Conservation (phyloP, 2,888 invertebrate species). For the Tenthredo notha region DNA sequence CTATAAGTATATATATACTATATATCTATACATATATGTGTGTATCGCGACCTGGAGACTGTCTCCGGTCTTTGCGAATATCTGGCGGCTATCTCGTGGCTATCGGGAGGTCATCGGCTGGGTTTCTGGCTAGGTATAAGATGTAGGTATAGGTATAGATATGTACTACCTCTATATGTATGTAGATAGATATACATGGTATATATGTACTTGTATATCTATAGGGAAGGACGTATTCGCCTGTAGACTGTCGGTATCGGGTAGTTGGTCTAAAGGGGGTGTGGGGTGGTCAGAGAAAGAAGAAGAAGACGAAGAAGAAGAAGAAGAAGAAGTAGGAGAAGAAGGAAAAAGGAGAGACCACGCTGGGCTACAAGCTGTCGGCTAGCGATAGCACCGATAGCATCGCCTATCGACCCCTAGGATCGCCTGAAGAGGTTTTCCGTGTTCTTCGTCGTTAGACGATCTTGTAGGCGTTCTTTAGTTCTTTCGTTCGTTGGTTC, state of each 20-base stretch:
- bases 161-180: slow-evolving; percentile 39
- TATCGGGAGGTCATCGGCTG: slow-evolving; percentile 68
- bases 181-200: slow-evolving; percentile 48
- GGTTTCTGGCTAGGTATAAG: slow-evolving; percentile 49
- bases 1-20: not conserved
- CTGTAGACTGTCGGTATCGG: slow-evolving; percentile 24
- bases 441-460: slow-evolving; percentile 73
- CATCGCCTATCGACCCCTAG: slow-evolving; percentile 76
- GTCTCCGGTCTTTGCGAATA: slow-evolving; percentile 63
- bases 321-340: slow-evolving; percentile 39
- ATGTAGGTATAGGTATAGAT: slow-evolving; percentile 53
- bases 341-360: slow-evolving; percentile 62
- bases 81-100: slow-evolving; percentile 68
- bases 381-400: slow-evolving; percentile 75
- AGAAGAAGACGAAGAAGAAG: slow-evolving; percentile 58
- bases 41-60: slow-evolving; percentile 44
- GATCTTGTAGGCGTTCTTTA: slow-evolving; percentile 71
- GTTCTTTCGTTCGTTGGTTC: slow-evolving; percentile 32
- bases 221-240: slow-evolving; percentile 20
- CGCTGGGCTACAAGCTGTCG: slow-evolving; percentile 74
- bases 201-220: slow-evolving; percentile 56
- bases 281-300: slow-evolving; percentile 46
- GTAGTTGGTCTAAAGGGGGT: slow-evolving; percentile 27
- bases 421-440: slow-evolving; percentile 78
- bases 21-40: not conserved